These are phyloP conservation scores for Echinops telfairi DNA, from an alignment of 2,113 vertebrate species.

Conservation along the genomic window DNA sequence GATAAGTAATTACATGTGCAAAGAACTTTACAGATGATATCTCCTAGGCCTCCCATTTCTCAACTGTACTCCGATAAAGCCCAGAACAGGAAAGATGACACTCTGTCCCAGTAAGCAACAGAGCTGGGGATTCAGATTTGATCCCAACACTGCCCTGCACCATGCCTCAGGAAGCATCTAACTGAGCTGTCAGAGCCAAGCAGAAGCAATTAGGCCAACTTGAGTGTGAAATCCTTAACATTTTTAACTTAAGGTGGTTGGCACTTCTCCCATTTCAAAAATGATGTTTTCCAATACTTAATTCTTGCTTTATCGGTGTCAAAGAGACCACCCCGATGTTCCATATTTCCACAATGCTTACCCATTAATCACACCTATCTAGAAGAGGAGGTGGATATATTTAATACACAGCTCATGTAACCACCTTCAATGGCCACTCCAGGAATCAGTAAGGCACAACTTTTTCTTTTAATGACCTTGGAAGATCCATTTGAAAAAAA, in stretches of 20 bases:
- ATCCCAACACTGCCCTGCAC: not conserved
- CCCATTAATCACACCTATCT: not conserved
- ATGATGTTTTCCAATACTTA: not conserved
- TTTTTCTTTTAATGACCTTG: not conserved
- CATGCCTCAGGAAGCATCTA: not conserved
- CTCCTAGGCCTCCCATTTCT: not conserved
- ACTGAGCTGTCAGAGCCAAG: not conserved
- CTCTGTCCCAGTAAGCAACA: not conserved
- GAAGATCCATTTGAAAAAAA: not conserved
- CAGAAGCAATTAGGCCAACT: not conserved
- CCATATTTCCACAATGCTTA: not conserved
- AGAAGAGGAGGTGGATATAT: not conserved
- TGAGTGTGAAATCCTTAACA: not conserved
- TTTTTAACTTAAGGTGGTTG: not conserved
- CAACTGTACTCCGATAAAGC: not conserved
- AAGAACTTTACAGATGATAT: not conserved
- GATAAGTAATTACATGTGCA: not conserved
- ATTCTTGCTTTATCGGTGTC: not conserved
- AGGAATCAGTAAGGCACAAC: not conserved
- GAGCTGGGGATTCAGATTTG: not conserved
- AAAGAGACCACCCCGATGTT: not conserved
- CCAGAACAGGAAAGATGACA: not conserved
- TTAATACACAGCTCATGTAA: not conserved
- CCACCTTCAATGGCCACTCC: not conserved
- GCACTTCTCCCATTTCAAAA: not conserved